Evolutionary conservation across 2,888 invertebrate genomes (phyloP), one percentile per base, ranked within the genome.

Genomic region (Euplagia quadripunctaria): DNA sequence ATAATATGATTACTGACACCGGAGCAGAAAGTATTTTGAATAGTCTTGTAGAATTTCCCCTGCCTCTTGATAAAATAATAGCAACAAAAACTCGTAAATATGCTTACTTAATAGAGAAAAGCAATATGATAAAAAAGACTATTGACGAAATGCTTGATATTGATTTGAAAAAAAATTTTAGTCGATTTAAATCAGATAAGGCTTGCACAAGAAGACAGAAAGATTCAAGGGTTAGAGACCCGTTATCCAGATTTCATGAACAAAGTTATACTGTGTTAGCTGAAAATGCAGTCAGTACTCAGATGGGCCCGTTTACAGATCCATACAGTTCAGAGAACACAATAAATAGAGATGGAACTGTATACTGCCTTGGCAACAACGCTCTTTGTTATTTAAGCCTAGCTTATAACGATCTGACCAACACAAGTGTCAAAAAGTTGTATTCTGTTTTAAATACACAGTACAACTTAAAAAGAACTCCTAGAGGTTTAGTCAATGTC

Each of bases 371-470:
- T 0, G 94, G 94, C 0, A 94, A 94, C 72, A 91, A 92, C 64
- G 12, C 72, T 0, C 72, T 94, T 16, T 80, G 83, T 17, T 91
- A 87, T 70, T 81, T 94, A 31, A 94, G 93, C 77, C 11, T 94
- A 0, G 86, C 92, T 0, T 94, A 90, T 72, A 94, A 94, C 61
- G 85, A 88, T 70, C 65, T 94, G 5, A 86, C 85, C 1, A 90
- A 85, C 58, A 7, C 82, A 0, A 86, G 87, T 42, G 31, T 93
- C 2, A 87, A 85, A 64, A 91, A 87, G 66, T 64, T 94, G 6
- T 51, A 86, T 9, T 68, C 83, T 0, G 89, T 93, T 0, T 61
- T 94, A 9, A 17, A 66, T 12, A 80, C 81, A n/a, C 94, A 94
- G 71, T 88, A 76, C 16, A 49, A 52, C 4, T 31, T 80, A 0